phyloP scores from a whole-genome alignment of 2,888 invertebrate genomes.

The Cremastinae sp. region DNA sequence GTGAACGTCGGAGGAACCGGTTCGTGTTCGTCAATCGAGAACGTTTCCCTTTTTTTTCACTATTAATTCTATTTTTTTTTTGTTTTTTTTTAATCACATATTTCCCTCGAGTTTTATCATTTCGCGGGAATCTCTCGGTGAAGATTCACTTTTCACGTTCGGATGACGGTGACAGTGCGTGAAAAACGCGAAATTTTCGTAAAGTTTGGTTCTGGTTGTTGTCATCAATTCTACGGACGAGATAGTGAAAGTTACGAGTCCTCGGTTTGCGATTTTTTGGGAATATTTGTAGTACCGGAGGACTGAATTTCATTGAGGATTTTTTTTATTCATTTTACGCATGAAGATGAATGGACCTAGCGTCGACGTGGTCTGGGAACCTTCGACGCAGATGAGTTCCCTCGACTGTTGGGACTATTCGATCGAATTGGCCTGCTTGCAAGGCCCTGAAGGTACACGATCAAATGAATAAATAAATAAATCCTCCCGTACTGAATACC shows the following conservation, averaged over 20 bases:
- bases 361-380: slow-evolving; percentile 79
- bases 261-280: not conserved
- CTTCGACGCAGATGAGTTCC: slow-evolving; percentile 83
- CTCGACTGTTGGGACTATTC: slow-evolving; percentile 93
- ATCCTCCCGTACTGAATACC: too few species aligned
- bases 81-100: not conserved
- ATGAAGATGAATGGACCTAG: slow-evolving; percentile 73
- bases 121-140: not conserved
- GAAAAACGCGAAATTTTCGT: slow-evolving; percentile 58
- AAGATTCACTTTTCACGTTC: slow-evolving; percentile 11
- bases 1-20: slow-evolving; percentile 73
- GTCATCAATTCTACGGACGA: not conserved
- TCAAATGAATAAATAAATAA: too few species aligned
- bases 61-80: not conserved
- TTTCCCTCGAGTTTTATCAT: slow-evolving; percentile 13
- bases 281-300: not conserved
- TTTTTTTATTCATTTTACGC: slow-evolving; percentile 47
- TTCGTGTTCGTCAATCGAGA: slow-evolving; percentile 58
- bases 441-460: slow-evolving; percentile 88
- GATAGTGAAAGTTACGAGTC: slow-evolving; percentile 22
- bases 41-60: not conserved
- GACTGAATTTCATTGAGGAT: slow-evolving; percentile 33
- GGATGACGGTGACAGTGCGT: slow-evolving; percentile 41
- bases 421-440: slow-evolving; percentile 90
- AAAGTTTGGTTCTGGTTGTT: slow-evolving; percentile 5